Evolutionary conservation across 2,113 vertebrate genomes (phyloP), one percentile per base, ranked within the genome.

Genomic region (Nyctereutes procyonoides): DNA sequence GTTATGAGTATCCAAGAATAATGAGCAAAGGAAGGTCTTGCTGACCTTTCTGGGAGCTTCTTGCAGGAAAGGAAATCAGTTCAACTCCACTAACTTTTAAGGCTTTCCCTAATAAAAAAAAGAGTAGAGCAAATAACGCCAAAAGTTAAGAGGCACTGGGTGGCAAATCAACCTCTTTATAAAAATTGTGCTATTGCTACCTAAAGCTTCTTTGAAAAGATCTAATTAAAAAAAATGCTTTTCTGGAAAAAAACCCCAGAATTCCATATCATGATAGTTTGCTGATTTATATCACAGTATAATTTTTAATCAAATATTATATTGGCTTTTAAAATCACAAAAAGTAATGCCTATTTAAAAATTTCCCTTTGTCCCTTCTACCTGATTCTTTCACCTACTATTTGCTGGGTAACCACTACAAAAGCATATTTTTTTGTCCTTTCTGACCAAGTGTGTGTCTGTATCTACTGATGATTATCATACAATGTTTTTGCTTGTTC

Each of bases 231-330:
- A 30, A 56, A 43, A 77, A 88, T 67, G 69, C 26, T 82, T 63
- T 63, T 62, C 30, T 83, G 77, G 26, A n/a, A 17, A 56, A 56
- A 65, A 30, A 19, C 14, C 19, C 32, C 48, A 89, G 53, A 84
- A 63, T 95, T 38, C 76, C 74, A 1, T 53, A 53, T 67, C 62
- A 85, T 43, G n/a, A 60, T 15, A 60, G 2, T 35, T 35, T 84
- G 56, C 20, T 30, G n/a, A 30, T 82, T 93, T 96, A 35, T 73
- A 3, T 84, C 24, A 71, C 28, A 84, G 10, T 80, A 62, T 93
- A 53, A 65, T 73, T 88, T 88, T 93, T 84, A 51, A 65, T 87
- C 26, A 81, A 88, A 65, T 93, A 67, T 53, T 60, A 58, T 69
- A 81, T 19, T 81, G 55, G 35, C 55, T 94, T 81, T 63, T 84